phyloP scores from a whole-genome alignment of 1,140 invertebrate genomes.

The Hycleus cichorii region DNA sequence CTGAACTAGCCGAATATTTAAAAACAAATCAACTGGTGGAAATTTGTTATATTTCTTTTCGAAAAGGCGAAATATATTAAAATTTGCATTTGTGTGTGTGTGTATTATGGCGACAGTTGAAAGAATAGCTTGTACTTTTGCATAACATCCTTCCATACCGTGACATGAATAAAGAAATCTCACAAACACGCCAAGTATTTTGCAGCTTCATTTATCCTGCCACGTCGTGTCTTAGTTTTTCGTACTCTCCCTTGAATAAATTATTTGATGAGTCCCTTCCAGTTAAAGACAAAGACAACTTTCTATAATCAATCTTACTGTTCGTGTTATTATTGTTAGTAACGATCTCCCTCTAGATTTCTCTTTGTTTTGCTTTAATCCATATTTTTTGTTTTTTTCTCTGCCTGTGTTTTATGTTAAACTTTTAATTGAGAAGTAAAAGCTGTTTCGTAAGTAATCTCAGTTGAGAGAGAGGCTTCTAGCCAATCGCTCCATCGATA shows the following conservation, averaged over 20 bases:
- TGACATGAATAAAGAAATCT: conserved; percentile 17
- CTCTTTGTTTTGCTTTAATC: too few relatives aligned
- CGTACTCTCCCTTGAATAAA: too few relatives aligned
- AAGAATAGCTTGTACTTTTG: conserved; percentile 10
- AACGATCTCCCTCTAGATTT: too few relatives aligned
- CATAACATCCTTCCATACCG: conserved; percentile 9
- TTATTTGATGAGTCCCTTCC: too few relatives aligned
- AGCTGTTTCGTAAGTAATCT: conserved; percentile 14
- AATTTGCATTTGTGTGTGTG: conserved; percentile 2
- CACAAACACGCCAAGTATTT: conserved; percentile 15
- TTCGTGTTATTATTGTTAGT: too few relatives aligned
- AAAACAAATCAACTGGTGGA: too few relatives aligned
- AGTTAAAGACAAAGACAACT: too few relatives aligned
- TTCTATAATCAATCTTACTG: too few relatives aligned
- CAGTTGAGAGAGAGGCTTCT: conserved; percentile 8
- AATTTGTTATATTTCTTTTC: too few relatives aligned
- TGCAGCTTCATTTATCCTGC: conserved; percentile 18
- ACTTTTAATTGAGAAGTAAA: conserved; percentile 9
- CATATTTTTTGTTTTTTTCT: too few relatives aligned
- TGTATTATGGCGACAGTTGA: conserved; percentile 13
- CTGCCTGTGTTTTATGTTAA: neutral
- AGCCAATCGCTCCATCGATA: conserved; percentile 11
- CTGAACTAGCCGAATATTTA: too few relatives aligned
- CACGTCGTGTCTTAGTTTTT: neutral
- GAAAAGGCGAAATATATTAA: too few relatives aligned